These are phyloP conservation scores for Collichthys lucidus DNA, from an alignment of 2,113 vertebrate species.

Conservation along the genomic window DNA sequence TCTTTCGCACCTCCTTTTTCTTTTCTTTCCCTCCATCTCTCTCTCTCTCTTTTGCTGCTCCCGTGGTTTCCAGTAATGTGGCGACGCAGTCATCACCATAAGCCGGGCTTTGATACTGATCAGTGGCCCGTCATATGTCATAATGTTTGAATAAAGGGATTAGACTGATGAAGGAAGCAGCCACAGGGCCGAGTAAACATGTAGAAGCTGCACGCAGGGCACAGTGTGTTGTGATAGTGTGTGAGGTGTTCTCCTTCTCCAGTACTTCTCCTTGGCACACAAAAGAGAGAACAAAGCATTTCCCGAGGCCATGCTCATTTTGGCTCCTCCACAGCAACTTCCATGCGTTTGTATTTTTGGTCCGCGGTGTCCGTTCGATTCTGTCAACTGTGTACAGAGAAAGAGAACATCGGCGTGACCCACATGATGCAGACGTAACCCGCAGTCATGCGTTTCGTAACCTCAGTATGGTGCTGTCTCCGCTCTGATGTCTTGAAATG, in stretches of 20 bases:
- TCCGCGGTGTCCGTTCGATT: constrained; percentile 57
- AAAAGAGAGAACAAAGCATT: constrained; percentile 35
- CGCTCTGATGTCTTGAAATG: constrained; percentile 76
- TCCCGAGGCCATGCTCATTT: constrained; percentile 51
- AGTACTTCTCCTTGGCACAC: constrained; percentile 45
- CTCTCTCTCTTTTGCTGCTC: background rate
- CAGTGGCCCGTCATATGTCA: constrained; percentile 50
- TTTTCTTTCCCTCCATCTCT: background rate
- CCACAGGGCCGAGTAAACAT: constrained; percentile 2
- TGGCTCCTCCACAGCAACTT: constrained; percentile 39
- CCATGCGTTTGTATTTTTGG: constrained; percentile 55
- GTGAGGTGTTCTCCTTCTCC: constrained; percentile 45
- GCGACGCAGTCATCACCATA: constrained; percentile 45
- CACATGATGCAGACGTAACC: constrained; percentile 65
- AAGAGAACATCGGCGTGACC: constrained; percentile 68
- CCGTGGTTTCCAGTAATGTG: constrained; percentile 52
- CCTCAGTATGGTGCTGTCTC: constrained; percentile 63
- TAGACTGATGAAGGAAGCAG: constrained; percentile 55
- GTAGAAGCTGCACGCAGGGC: constrained; percentile 12
- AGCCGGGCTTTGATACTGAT: constrained; percentile 59
- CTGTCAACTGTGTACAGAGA: constrained; percentile 52
- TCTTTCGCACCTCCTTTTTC: constrained; percentile 1
- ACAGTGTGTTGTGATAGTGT: constrained; percentile 18
- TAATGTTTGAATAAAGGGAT: constrained; percentile 64
- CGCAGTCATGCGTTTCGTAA: constrained; percentile 58